These are phyloP conservation scores for Galerucella pusilla DNA, from an alignment of 2,888 invertebrate species.

Conservation along the genomic window DNA sequence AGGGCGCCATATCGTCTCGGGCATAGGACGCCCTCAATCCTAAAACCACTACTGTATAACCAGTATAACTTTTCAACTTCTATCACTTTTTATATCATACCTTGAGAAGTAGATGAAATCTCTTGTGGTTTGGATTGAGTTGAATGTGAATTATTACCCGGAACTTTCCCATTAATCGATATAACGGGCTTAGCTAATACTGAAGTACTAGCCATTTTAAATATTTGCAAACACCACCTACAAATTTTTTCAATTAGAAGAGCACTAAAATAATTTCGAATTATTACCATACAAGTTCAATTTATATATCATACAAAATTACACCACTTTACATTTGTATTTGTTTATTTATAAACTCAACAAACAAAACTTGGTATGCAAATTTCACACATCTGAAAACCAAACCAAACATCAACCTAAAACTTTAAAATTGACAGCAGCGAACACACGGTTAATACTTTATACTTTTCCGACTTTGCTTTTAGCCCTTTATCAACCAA, in stretches of 20 bases:
- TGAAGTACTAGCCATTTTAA: conserved; percentile 21
- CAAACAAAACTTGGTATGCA: background rate
- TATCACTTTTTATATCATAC: background rate
- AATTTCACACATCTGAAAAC: conserved; percentile 1
- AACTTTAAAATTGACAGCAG: background rate
- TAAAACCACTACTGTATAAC: too few species aligned
- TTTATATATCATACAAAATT: background rate
- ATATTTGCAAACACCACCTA: conserved; percentile 25
- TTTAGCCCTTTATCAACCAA: too few species aligned
- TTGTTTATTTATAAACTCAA: background rate
- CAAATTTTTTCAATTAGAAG: background rate
- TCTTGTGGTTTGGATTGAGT: conserved; percentile 1
- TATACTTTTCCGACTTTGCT: too few species aligned
- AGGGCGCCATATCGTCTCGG: too few species aligned
- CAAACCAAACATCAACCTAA: background rate
- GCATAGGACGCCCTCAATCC: too few species aligned
- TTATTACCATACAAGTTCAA: background rate
- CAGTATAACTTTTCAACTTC: background rate
- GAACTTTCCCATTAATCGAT: conserved; percentile 3
- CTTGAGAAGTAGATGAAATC: background rate
- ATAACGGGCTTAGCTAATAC: background rate
- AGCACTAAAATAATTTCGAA: background rate
- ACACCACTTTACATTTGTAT: background rate
- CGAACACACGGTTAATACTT: too few species aligned
- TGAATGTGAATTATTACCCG: background rate